Base-by-base conservation (phyloP, 2,888 invertebrate species). In the Clepsis dumicolana region DNA sequence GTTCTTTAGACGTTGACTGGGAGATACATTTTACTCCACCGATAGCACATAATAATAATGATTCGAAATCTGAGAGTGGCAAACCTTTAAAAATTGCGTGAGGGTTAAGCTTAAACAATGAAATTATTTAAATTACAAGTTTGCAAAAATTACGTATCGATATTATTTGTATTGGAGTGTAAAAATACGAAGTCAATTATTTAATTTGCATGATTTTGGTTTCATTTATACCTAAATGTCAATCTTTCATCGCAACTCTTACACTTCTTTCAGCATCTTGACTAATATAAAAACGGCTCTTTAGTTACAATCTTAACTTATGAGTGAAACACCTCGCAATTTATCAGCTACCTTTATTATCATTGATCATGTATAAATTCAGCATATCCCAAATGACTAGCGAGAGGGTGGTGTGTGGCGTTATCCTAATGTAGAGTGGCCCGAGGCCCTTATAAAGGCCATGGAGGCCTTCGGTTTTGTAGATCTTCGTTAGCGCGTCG, bases 391-490 rank as follows among this genome's bases (percentile, higher is more conserved):
- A 97, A 83, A 97, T 96, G 64, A 97, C 95, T 61, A 97, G 91
- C 70, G 96, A 96, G 0, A 97, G 85, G 10, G 97, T 95, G 0
- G 97, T 96, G 80, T 97, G 97, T 0, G 97, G 97, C 2, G 96
- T 97, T 77, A 96, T 94, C 73, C 97, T 94, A 72, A 97, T 89
- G 87, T 97, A 96, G 1, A 96, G 95, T 0, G 97, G 96, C 8
- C 96, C 94, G 77, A 96, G 94, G 4, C 96, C 97, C 87, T 97
- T 97, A 84, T 97, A 97, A 35, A 97, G 94, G 0, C 97, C 97
- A 77, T 94, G 94, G 1, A 97, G 63, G 0, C 98, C 98, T 94
- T 98, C 98, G 1, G 94, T 95, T 80, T 88, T 94, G 76, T 95
- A 95, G 70, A 97, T 97, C 89, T 98, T 98, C 1, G 90, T 75